Conservation (phyloP, 2,113 vertebrate genomes). For the Triplophysa siluroides region DNA sequence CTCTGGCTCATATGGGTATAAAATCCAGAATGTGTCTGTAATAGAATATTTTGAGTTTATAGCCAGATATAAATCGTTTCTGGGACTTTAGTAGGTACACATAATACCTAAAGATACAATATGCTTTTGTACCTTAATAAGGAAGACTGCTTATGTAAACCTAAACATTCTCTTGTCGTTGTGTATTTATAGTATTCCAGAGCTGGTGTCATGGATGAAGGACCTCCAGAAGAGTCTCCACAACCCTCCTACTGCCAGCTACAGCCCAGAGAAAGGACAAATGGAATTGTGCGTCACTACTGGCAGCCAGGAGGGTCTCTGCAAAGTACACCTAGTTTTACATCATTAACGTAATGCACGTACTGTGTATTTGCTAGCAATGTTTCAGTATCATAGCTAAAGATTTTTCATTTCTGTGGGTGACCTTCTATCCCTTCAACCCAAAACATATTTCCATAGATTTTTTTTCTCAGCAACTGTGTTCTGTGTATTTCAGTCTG, state of each 20-base stretch:
- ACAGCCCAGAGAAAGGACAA: slow-evolving; percentile 76
- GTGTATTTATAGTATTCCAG: slow-evolving; percentile 79
- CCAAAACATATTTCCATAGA: too few species aligned
- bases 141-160: not conserved
- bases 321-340: slow-evolving; percentile 79
- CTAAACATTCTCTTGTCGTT: not conserved
- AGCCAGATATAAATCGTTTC: too few species aligned
- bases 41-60: not conserved
- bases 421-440: too few species aligned
- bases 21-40: slow-evolving; percentile 27
- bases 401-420: too few species aligned
- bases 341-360: not conserved
- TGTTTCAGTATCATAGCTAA: too few species aligned
- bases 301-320: slow-evolving; percentile 90
- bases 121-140: not conserved
- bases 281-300: slow-evolving; percentile 92
- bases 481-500: too few species aligned
- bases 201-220: slow-evolving; percentile 90
- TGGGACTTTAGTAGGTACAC: too few species aligned
- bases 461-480: too few species aligned
- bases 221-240: slow-evolving; percentile 85
- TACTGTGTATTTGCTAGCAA: not conserved
- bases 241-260: slow-evolving; percentile 79
- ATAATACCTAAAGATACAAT: too few species aligned
- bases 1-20: slow-evolving; percentile 83